Base-by-base conservation (phyloP, 2,797 vertebrate species). In the Sebastiscus albofasciatus region DNA sequence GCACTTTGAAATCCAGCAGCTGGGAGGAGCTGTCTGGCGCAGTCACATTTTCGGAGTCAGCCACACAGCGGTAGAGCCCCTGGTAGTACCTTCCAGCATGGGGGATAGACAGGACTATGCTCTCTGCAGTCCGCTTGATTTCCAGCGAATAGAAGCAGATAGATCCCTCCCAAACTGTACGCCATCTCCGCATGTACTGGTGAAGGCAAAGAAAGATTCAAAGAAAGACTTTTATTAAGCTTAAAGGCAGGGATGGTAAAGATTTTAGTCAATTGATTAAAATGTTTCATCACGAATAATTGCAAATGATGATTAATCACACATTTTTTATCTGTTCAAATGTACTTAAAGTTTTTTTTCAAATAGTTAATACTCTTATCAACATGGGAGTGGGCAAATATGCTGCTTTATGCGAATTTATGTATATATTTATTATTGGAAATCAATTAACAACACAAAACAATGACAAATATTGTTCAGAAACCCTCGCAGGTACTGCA, bases 21-120 rank as follows among this genome's bases (percentile, higher is more conserved):
- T 87, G 8, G 24, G 95, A 95, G 42, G 80, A 81, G 64, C 86
- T 89, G 80, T 95, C 86, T 6, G 86, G 14, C 1, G 46, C 73
- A 0, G 91, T 92, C 78, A 60, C 75, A 4, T 94, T 92, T 11
- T 87, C 77, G 1, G 59, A 24, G 0, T 80, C 34, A 3, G 86
- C 88, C 59, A 95, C 87, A 4, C 97, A 97, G 87, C 96, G 96
- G 81, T 94, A 96, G 52, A 89, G 68, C 1, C 95, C 94, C 0
- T 89, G 78, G 61, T 22, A 52, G 74, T 9, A 86, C 4, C 20
- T 58, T 6, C 46, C 56, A 9, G 91, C 77, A 2, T 16, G 34
- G 6, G 20, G 46, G 31, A 96, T 74, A 1, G 18, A 11, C 72
- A 97, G 70, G 6, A 86, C 1, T 0, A 91, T 56, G 1, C 56